Evolutionary conservation across 2,888 invertebrate species (phyloP).

Genomic region (Xanthorhoe spadicearia): DNA sequence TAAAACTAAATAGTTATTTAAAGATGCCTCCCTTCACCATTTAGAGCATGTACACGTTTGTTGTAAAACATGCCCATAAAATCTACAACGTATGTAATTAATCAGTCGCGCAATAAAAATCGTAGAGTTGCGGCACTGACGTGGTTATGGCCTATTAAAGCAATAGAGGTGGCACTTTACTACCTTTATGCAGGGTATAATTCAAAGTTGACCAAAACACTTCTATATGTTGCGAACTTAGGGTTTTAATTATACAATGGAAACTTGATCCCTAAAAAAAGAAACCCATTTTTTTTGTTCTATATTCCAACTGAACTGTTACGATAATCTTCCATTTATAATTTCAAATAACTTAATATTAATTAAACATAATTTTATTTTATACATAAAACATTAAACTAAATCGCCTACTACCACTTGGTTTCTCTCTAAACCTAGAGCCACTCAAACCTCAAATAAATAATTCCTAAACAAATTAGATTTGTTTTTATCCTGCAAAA

Average conservation of each 20-base stretch:
- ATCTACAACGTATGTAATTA: slow-evolving; percentile 32
- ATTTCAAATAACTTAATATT: no score
- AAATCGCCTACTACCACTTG: neutral
- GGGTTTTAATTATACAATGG: no score
- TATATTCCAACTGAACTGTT: no score
- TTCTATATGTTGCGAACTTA: no score
- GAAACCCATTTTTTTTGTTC: no score
- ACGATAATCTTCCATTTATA: no score
- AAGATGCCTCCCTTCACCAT: no score
- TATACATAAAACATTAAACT: neutral
- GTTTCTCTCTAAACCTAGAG: neutral
- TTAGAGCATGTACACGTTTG: neutral
- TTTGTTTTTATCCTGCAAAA: neutral
- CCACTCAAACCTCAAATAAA: neutral
- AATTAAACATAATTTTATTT: no score
- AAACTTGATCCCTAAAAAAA: no score
- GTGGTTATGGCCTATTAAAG: slow-evolving; percentile 35
- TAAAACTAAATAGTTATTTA: no score
- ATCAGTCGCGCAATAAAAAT: slow-evolving; percentile 37
- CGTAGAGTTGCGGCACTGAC: slow-evolving; percentile 26
- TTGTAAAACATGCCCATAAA: slow-evolving; percentile 23
- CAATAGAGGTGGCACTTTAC: slow-evolving; percentile 15
- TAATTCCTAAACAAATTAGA: neutral
- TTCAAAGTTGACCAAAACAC: neutral
- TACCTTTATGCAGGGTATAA: slow-evolving; percentile 9